Evolutionary conservation across 2,888 invertebrate species (phyloP), one percentile per base, ranked within the genome.

Genomic region (Myathropa florea): DNA sequence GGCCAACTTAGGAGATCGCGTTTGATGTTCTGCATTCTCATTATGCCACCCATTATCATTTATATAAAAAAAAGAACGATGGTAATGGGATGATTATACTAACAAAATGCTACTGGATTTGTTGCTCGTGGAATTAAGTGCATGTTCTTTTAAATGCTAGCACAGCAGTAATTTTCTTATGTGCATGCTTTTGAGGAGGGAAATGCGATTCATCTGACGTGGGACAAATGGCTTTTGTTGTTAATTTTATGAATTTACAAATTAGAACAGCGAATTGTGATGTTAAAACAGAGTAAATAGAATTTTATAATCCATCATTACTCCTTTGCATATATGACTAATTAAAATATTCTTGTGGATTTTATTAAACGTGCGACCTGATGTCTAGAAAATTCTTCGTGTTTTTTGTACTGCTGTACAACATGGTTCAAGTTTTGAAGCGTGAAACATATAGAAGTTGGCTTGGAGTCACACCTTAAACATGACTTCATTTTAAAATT

Each of bases 41-140:
- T 65, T 72, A 79, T 73, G 79, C 60, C 60, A 36, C 61, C 79
- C 36, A 73, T 67, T 73, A 68, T 46, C 23, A 26, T 18, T 46
- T 18, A 46, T 46, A 18, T 6, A 46, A 6, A 14, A n/a, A 46
- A 4, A 61, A 55, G 60, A 55, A 53, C 60, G 18, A 30, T 61
- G 33, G 36, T 57, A 36, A 60, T 67, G 65, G 33, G 33, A 46
- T 73, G 23, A 63, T 73, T 65, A 26, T 60, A 33, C 9, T 73
- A 60, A 72, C 59, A 65, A 55, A 79, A 33, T 26, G 79, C 59
- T 30, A 53, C 64, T 53, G 46, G 59, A 39, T 46, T 60, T 46
- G 59, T 59, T 36, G 57, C 18, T 39, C 12, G 46, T 65, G 33
- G n/a, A 18, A 63, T 71, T 46, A 46, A 46, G 46, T 78, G 78